Conservation (phyloP, 2,888 invertebrate genomes). For the Crocallis elinguaria region DNA sequence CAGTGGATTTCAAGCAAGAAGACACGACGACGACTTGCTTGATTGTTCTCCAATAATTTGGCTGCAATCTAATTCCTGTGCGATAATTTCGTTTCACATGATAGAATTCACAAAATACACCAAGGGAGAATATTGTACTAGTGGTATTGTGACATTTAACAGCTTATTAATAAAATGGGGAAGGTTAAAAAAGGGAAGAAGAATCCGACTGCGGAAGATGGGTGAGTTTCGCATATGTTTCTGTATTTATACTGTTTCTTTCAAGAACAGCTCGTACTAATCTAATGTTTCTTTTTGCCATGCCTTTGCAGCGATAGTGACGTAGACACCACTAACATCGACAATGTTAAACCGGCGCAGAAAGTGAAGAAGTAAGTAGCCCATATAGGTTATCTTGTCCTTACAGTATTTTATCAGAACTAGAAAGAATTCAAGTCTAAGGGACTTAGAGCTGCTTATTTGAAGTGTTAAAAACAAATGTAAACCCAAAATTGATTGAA, state of each 20-base stretch:
- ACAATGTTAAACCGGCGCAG: slow-evolving; percentile 67
- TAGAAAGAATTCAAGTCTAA: neutral
- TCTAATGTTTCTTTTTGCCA: slow-evolving; percentile 34
- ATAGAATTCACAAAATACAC: slow-evolving; percentile 74
- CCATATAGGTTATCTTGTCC: slow-evolving; percentile 65
- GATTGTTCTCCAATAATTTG: slow-evolving; percentile 45
- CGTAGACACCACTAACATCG: slow-evolving; percentile 75
- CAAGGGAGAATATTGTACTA: slow-evolving; percentile 64
- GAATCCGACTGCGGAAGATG: slow-evolving; percentile 89
- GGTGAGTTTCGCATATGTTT: slow-evolving; percentile 84
- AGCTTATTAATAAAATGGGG: slow-evolving; percentile 84
- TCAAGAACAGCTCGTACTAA: slow-evolving; percentile 31
- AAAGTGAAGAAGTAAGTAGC: slow-evolving; percentile 76
- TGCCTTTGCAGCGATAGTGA: slow-evolving; percentile 86
- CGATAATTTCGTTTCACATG: slow-evolving; percentile 78
- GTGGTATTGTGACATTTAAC: slow-evolving; percentile 77
- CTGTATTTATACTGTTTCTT: slow-evolving; percentile 37
- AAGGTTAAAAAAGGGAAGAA: slow-evolving; percentile 94
- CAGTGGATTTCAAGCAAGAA: slow-evolving; percentile 40
- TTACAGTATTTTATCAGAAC: neutral
- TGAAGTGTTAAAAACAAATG: too few relatives aligned
- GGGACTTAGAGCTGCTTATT: too few relatives aligned
- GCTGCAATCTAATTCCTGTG: slow-evolving; percentile 63
- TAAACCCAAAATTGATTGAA: too few relatives aligned
- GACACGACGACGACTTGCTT: slow-evolving; percentile 71